Conservation (phyloP, 1,140 invertebrate species). For the Teleogryllus occipitalis region DNA sequence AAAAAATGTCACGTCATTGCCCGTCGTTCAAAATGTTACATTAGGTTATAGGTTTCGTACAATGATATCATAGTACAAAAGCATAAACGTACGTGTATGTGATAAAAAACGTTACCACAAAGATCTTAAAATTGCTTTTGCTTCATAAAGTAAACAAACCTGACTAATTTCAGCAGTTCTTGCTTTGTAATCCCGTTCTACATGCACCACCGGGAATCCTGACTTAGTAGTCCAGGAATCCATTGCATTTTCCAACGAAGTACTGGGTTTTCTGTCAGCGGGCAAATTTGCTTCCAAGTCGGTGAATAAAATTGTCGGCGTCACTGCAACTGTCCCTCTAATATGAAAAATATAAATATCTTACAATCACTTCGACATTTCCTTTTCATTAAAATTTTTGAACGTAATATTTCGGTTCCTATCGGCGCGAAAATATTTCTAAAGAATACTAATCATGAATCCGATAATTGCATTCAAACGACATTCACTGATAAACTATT, state of each 20-base stretch:
- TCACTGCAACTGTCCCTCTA: not conserved
- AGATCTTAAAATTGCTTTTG: not conserved
- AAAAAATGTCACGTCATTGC: not conserved
- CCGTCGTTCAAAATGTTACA: not conserved
- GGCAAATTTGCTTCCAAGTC: not conserved
- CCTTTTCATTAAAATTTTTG: no score
- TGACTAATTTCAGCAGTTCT: conserved; percentile 34
- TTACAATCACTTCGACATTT: no score
- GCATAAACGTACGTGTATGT: not conserved
- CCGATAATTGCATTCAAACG: no score
- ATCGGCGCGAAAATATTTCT: no score
- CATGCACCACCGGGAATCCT: conserved; percentile 45
- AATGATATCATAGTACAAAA: not conserved
- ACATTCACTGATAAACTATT: no score
- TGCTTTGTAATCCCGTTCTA: conserved; percentile 33
- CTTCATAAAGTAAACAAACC: not conserved
- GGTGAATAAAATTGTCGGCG: not conserved
- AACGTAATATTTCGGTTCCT: no score
- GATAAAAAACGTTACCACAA: not conserved
- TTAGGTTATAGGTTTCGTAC: not conserved
- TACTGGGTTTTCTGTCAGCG: not conserved
- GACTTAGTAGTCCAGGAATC: conserved; percentile 44
- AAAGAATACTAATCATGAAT: no score
- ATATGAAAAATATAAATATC: no score
- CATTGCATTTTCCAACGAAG: conserved; percentile 23